Evolutionary conservation across 2,888 invertebrate genomes (phyloP), one percentile per base, ranked within the genome.

Genomic region (Orchestes rusci): DNA sequence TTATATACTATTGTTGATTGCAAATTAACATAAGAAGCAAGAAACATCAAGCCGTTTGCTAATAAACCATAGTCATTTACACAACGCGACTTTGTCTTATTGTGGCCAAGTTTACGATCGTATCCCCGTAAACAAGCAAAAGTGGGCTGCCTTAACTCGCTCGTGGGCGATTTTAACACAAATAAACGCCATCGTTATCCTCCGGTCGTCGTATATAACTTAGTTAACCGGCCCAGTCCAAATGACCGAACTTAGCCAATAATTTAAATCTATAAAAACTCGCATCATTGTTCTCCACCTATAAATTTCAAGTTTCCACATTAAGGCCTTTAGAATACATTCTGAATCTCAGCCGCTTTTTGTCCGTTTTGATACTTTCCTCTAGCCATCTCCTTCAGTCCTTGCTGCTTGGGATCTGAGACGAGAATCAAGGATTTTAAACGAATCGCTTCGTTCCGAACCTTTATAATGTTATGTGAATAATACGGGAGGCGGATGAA

Each of bases 281-380:
- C 60, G 64, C 39, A 68, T 68, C 67, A 68, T 69, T 69, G 68
- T 69, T 69, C 68, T 69, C 63, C 54, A 58, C 63, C 63, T 56
- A 66, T 69, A 69, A 69, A 69, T 69, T 69, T 66, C 55, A 66
- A 68, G 65, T 69, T 69, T 69, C 63, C 66, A 67, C 69, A 68
- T 69, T 68, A 67, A 67, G 65, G 65, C 63, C 67, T 39, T 47
- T 43, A 43, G 43, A 43, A 47, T n/a, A n/a, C n/a, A n/a, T 47
- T 43, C 43, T 43, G 43, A 39, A 18, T 41, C 33, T 30, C 10
- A 5, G 5, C 23, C 31, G 47, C 20, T 47, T 47, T 41, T 43
- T 47, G 23, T 23, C 23, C 10, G 23, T 10, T 10, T 5, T 23
- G 5, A 23, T 23, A 23, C 23, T n/a, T n/a, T n/a, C n/a, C n/a